Percentiles rank a stretch among this genome's conserved stretches.
These are phyloP conservation scores for Psix sp. DNA, from an alignment of 1,140 invertebrate genomes.

Conservation along the genomic window DNA sequence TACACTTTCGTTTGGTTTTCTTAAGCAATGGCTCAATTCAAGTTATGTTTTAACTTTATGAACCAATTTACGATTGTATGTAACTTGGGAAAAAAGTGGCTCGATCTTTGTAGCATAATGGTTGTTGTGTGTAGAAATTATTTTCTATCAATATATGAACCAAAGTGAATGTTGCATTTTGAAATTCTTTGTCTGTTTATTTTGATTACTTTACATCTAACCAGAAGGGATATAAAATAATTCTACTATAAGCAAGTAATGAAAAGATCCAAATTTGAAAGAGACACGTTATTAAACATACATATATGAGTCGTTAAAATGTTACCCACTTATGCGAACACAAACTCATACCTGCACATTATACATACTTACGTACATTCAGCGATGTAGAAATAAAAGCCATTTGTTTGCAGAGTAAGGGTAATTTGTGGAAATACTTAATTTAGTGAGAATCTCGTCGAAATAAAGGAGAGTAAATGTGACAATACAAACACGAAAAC, in stretches of 20 bases:
- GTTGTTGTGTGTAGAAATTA: constrained; percentile 51
- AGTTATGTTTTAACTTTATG: constrained; percentile 8
- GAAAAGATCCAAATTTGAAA: constrained; percentile 23
- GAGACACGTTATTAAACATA: constrained; percentile 31
- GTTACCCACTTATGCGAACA: constrained; percentile 11
- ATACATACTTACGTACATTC: constrained; percentile 1
- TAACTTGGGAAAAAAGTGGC: constrained; percentile 24
- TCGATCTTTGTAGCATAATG: constrained; percentile 31
- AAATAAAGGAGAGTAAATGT: constrained; percentile 7
- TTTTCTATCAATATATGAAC: constrained; percentile 27
- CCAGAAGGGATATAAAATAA: constrained; percentile 5
- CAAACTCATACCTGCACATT: constrained; percentile 8
- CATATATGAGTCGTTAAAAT: constrained; percentile 8
- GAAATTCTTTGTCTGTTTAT: constrained; percentile 28
- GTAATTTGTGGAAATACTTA: constrained; percentile 14
- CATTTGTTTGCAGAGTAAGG: constrained; percentile 22
- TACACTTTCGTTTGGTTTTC: no score
- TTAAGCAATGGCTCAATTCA: no score
- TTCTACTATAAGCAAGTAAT: constrained; percentile 2
- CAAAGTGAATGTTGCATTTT: constrained; percentile 56
- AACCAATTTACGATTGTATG: neutral
- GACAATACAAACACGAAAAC: constrained; percentile 25
- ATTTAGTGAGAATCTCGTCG: constrained; percentile 8
- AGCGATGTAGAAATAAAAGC: constrained; percentile 9
- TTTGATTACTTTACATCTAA: constrained; percentile 22